Evolutionary conservation across 2,797 vertebrate genomes (phyloP).

Genomic region (Melanotaenia nigrans): DNA sequence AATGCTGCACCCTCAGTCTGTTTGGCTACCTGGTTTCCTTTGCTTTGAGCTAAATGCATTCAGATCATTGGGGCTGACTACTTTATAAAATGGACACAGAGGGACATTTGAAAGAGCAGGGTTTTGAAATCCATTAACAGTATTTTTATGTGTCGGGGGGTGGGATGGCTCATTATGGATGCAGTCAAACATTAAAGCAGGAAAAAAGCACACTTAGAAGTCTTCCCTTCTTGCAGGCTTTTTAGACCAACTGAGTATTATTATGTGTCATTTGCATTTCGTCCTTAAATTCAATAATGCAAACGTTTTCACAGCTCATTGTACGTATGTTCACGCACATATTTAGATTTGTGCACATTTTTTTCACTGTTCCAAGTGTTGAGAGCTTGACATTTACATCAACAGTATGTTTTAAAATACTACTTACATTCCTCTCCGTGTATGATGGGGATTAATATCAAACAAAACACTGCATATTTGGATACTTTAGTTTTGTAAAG

Average conservation of each 20-base stretch:
- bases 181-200: constrained; percentile 21
- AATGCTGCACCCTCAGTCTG: constrained; percentile 1
- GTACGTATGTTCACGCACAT: constrained; percentile 9
- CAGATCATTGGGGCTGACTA: constrained; percentile 3
- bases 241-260: constrained; percentile 52
- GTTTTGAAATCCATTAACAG: constrained; percentile 33
- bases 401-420: constrained; percentile 33
- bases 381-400: constrained; percentile 2
- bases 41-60: constrained; percentile 11
- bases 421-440: constrained; percentile 55
- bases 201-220: constrained; percentile 5
- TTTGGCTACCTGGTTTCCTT: not conserved
- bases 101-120: constrained; percentile 25
- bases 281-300: constrained; percentile 28
- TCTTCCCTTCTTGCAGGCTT: constrained; percentile 3
- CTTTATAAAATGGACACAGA: not conserved
- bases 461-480: constrained; percentile 55
- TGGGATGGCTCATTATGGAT: constrained; percentile 32
- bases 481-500: constrained; percentile 53
- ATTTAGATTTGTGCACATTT: not conserved
- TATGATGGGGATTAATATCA: constrained; percentile 41
- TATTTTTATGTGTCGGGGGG: constrained; percentile 47
- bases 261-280: constrained; percentile 31
- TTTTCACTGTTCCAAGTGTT: not conserved
- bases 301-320: constrained; percentile 9